A percentile compares a stretch with the other conserved stretches of the same genome.
Evolutionary conservation across 1,140 invertebrate genomes (phyloP).

Genomic region (Hormaphis cornu): DNA sequence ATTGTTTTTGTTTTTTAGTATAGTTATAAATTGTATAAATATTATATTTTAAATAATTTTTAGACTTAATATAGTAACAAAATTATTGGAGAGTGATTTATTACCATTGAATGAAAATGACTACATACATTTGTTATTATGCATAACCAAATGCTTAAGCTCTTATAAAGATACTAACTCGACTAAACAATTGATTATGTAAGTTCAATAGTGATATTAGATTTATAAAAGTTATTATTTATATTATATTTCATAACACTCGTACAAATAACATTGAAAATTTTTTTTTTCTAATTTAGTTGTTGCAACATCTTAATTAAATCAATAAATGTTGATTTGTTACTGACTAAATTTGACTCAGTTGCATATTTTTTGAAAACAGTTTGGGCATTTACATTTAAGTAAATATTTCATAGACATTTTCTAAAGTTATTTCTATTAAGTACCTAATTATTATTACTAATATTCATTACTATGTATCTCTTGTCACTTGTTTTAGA

Average conservation of each 20-base stretch:
- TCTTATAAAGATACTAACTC: not conserved
- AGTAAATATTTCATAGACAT: not conserved
- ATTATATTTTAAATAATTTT: not conserved
- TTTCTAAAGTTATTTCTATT: not conserved
- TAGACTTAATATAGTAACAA: constrained; percentile 5
- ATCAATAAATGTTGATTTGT: not conserved
- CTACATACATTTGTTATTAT: not conserved
- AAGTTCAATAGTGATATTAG: not conserved
- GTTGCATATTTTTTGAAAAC: not conserved
- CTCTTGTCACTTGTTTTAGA: too few relatives aligned
- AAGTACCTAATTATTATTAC: not conserved
- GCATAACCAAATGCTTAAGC: not conserved
- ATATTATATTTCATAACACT: not conserved
- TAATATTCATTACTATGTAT: too few relatives aligned
- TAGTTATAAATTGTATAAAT: not conserved
- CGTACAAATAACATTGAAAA: too few relatives aligned
- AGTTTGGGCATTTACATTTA: constrained; percentile 10
- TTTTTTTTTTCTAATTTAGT: not conserved
- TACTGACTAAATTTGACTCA: not conserved
- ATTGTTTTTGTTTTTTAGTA: not conserved
- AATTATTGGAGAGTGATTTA: not conserved
- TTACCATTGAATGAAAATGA: not conserved
- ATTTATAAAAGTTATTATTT: not conserved
- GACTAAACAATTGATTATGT: not conserved
- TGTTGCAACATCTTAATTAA: constrained; percentile 13